Percentiles rank a stretch among this genome's conserved stretches.
These are phyloP conservation scores for Erythrocercus mccallii DNA, from an alignment of 2,113 vertebrate genomes.

Conservation along the genomic window DNA sequence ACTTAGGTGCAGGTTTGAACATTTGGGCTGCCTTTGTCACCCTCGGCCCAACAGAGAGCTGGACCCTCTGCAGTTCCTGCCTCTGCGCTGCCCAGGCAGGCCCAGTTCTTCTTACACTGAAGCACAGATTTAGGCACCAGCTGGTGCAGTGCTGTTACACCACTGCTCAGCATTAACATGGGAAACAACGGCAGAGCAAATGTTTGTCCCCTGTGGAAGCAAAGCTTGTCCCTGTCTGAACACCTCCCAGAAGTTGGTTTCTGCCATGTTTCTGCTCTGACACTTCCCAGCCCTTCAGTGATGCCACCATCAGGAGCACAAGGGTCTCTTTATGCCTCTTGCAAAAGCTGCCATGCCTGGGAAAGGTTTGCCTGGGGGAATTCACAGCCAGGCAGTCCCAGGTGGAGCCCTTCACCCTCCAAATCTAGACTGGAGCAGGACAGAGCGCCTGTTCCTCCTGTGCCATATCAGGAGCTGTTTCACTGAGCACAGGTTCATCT, in stretches of 20 bases:
- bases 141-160: accelerated
- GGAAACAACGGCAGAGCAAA: neutral
- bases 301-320: slow-evolving; percentile 18
- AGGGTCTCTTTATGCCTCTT: slow-evolving; percentile 40
- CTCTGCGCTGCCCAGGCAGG: neutral
- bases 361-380: slow-evolving; percentile 3
- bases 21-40: neutral
- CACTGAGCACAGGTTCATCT: slow-evolving; percentile 2
- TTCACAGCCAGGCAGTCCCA: neutral
- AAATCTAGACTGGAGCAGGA: neutral
- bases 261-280: neutral
- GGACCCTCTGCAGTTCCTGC: neutral
- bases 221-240: neutral
- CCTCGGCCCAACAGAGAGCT: neutral
- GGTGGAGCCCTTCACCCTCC: neutral
- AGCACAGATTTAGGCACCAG: neutral
- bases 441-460: neutral
- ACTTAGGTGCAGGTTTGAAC: accelerated
- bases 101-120: neutral
- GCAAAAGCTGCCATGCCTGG: slow-evolving; percentile 4
- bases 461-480: neutral
- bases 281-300: neutral
- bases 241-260: neutral
- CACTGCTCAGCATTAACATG: neutral
- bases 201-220: neutral